phyloP scores from a whole-genome alignment of 2,797 vertebrate genomes.

The Natrix natrix region DNA sequence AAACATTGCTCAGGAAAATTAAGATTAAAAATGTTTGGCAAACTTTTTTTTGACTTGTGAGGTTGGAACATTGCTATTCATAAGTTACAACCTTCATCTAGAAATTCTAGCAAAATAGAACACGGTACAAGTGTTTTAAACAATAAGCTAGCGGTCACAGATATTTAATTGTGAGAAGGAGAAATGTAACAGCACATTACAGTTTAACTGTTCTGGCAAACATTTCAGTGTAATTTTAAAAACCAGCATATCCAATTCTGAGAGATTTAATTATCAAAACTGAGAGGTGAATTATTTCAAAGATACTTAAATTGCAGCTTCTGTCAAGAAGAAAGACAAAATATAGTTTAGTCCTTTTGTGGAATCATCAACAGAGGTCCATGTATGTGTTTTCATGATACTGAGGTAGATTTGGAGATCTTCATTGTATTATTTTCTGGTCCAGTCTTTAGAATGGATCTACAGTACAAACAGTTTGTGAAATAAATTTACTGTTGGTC shows the following conservation, averaged over 20 bases:
- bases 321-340: not conserved
- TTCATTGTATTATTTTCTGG: not conserved
- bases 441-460: not conserved
- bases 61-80: not conserved
- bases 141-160: not conserved
- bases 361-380: not conserved
- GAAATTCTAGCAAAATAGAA: not conserved
- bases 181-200: not conserved
- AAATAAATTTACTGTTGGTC: constrained; percentile 48
- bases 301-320: not conserved
- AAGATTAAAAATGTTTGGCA: not conserved
- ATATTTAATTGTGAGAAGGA: not conserved
- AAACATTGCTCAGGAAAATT: not conserved
- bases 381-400: not conserved
- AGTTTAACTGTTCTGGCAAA: not conserved
- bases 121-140: not conserved
- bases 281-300: not conserved
- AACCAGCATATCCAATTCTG: no score
- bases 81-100: not conserved
- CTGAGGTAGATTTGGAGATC: not conserved
- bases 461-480: not conserved
- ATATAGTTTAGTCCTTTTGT: not conserved
- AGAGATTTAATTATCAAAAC: not conserved
- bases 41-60: not conserved
- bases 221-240: not conserved